Evolutionary conservation across 2,888 invertebrate genomes (phyloP).

Genomic region (Leptinotarsa juncta): DNA sequence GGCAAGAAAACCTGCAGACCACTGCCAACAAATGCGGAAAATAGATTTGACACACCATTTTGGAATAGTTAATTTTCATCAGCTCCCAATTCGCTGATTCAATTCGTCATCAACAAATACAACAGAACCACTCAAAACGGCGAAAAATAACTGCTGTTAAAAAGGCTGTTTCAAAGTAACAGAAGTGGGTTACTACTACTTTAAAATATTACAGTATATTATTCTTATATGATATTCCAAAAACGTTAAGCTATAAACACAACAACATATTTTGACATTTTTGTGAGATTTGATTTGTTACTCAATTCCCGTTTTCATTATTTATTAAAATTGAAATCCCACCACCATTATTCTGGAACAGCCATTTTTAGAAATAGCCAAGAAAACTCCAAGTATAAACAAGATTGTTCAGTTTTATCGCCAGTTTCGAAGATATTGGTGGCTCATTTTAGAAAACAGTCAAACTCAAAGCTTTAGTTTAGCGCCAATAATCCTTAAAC

Average conservation of each 20-base stretch:
- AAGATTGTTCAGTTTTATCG: constrained; percentile 25
- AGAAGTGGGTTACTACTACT: constrained; percentile 53
- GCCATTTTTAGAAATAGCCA: constrained; percentile 63
- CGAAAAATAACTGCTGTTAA: constrained; percentile 1
- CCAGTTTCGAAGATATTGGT: background rate
- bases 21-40: no score
- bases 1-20: no score
- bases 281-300: background rate
- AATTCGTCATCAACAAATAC: background rate
- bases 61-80: no score
- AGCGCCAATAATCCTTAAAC: background rate
- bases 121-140: constrained; percentile 34
- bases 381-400: constrained; percentile 27
- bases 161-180: constrained; percentile 59
- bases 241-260: no score
- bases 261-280: background rate
- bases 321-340: constrained; percentile 32
- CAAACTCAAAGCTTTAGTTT: background rate
- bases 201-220: constrained; percentile 5
- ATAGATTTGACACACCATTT: no score
- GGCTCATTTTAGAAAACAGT: background rate
- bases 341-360: constrained; percentile 65
- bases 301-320: background rate
- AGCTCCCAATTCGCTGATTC: no score
- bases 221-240: background rate